Base-by-base conservation (phyloP, 2,113 vertebrate genomes). In the Paraplagusia blochii region DNA sequence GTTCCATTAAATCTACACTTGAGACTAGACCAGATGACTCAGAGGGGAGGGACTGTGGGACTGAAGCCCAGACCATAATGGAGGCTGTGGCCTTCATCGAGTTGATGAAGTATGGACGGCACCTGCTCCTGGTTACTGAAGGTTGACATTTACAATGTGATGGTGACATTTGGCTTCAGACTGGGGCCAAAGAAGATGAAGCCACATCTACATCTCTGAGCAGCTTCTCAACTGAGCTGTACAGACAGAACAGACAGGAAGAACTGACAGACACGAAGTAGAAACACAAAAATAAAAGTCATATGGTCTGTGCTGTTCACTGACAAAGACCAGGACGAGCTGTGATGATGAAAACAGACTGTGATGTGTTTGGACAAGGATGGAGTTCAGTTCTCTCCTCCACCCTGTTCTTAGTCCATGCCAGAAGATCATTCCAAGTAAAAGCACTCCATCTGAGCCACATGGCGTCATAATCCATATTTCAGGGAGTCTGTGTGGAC, bases 321-420 rank as follows among this genome's bases (percentile, higher is more conserved):
- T 63, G 81, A 81, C 78, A 85, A 84, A 81, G 44, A 74, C 58
- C 0, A 22, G 69, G 77, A 59, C 53, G 71, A 82, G 66, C 63
- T 69, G 63, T 73, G 64, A 72, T 81, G 83, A 87, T 86, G 69
- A 82, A 79, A 63, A 61, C 80, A 71, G 61, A 66, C 76, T 82
- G 81, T 19, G 49, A 54, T 68, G 71, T 35, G 48, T 76, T 80
- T 66, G 56, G 76, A 62, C 58, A 36, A 56, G 58, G 34, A 74
- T 62, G 53, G 66, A 78, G 78, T 72, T 73, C 79, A 58, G 54
- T 80, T 79, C 85, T 71, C 60, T 39, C 7, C 64, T 63, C 53
- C 44, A 69, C 61, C 70, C 51, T 58, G 22, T 73, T 78, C 74
- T 80, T 70, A 70, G 72, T 79, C 74, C 48, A 60, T 56, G 69